phyloP scores from a whole-genome alignment of 2,888 invertebrate genomes.

The Acanthosoma haemorrhoidale region DNA sequence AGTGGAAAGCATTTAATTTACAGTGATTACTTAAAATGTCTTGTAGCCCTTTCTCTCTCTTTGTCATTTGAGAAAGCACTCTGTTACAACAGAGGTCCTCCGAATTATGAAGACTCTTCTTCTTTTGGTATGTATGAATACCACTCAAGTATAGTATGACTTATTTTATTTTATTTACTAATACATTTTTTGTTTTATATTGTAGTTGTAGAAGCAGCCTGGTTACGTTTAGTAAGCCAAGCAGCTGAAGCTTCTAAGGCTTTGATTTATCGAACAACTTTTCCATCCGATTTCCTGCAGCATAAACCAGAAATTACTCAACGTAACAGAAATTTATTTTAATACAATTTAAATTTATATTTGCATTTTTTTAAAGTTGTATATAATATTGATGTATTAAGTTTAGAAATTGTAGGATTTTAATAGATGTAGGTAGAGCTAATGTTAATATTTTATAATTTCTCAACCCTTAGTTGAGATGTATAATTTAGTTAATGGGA shows the following conservation, averaged over 20 bases:
- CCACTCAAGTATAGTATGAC: too few relatives aligned
- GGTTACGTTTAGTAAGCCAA: slow-evolving; percentile 54
- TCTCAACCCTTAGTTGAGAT: not conserved
- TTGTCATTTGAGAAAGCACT: slow-evolving; percentile 53
- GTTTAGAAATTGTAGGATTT: not conserved
- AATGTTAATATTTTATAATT: not conserved
- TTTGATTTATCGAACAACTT: slow-evolving; percentile 49
- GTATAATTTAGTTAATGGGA: too few relatives aligned
- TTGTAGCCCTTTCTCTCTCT: slow-evolving; percentile 53
- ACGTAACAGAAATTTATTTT: slow-evolving; percentile 33
- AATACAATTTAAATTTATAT: not conserved
- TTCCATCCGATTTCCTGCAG: slow-evolving; percentile 48
- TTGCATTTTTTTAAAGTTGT: too few relatives aligned
- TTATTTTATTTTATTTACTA: too few relatives aligned
- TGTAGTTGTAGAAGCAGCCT: slow-evolving; percentile 51
- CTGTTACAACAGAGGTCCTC: slow-evolving; percentile 50
- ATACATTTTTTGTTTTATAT: slow-evolving; percentile 33
- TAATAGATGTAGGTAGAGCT: too few relatives aligned
- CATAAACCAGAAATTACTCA: slow-evolving; percentile 36
- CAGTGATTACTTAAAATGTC: slow-evolving; percentile 55
- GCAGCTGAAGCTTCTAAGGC: slow-evolving; percentile 54
- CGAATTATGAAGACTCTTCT: slow-evolving; percentile 46
- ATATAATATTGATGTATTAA: not conserved
- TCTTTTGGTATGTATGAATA: slow-evolving; percentile 38
- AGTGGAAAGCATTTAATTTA: slow-evolving; percentile 56